These are phyloP conservation scores for Ambastaia sidthimunki DNA, from an alignment of 2,797 vertebrate genomes.

Conservation along the genomic window DNA sequence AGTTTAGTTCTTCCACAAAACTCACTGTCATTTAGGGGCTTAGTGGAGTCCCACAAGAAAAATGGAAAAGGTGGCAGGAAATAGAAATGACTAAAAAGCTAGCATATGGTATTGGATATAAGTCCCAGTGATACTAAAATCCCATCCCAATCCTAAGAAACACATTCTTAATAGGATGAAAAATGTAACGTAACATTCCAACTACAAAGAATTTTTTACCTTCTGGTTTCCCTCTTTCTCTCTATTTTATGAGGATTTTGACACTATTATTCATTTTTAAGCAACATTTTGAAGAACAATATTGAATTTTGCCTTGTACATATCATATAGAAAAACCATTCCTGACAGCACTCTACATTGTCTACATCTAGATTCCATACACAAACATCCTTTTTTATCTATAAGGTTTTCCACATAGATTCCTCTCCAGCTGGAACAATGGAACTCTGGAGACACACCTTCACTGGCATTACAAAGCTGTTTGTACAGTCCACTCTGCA, in stretches of 20 bases:
- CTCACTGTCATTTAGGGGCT: too few species aligned
- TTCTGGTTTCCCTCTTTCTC: constrained; percentile 9
- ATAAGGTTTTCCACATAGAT: constrained; percentile 52
- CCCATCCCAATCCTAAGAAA: constrained; percentile 30
- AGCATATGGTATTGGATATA: background rate
- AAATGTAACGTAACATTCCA: constrained; percentile 52
- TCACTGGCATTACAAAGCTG: constrained; percentile 59
- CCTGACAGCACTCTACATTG: constrained; percentile 7
- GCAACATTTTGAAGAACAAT: background rate
- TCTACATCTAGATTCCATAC: constrained; percentile 6
- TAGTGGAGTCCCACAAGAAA: too few species aligned
- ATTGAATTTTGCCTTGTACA: constrained; percentile 15
- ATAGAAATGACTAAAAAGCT: background rate
- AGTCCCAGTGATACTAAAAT: constrained; percentile 33
- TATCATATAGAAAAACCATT: background rate
- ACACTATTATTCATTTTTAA: background rate
- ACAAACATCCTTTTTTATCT: constrained; percentile 35
- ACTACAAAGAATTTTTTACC: constrained; percentile 41
- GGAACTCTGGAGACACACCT: constrained; percentile 60
- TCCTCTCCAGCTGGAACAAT: constrained; percentile 57
- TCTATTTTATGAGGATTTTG: constrained; percentile 20
- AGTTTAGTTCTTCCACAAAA: too few species aligned
- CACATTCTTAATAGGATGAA: constrained; percentile 55
- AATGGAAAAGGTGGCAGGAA: too few species aligned
- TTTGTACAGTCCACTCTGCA: constrained; percentile 61